Percentiles rank a stretch among this genome's conserved stretches.
Evolutionary conservation across 2,888 invertebrate genomes (phyloP).

Genomic region (Tenthredo notha): DNA sequence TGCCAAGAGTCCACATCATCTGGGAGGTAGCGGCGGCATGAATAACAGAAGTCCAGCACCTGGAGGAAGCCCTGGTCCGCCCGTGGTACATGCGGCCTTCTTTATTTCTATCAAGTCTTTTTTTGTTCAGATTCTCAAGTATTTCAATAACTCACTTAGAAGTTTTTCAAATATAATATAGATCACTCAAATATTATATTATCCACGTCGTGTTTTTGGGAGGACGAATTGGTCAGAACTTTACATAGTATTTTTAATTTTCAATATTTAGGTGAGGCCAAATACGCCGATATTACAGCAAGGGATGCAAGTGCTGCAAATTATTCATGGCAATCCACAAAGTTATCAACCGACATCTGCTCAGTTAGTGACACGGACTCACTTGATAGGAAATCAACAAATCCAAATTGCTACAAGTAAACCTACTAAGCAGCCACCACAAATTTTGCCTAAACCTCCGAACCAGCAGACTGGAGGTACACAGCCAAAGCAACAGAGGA

Average conservation of each 20-base stretch:
- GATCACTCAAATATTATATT: neutral
- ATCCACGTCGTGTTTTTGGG: neutral
- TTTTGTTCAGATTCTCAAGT: neutral
- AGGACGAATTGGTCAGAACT: neutral
- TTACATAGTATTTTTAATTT: constrained; percentile 30
- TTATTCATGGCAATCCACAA: constrained; percentile 75
- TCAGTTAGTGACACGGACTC: constrained; percentile 75
- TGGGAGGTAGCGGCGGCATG: constrained; percentile 69
- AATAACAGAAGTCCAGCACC: constrained; percentile 76
- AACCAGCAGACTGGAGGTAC: constrained; percentile 72
- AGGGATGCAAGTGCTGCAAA: constrained; percentile 77
- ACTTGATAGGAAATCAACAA: constrained; percentile 76
- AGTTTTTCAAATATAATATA: neutral
- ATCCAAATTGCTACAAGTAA: constrained; percentile 75
- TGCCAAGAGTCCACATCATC: constrained; percentile 75
- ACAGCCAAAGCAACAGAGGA: constrained; percentile 74
- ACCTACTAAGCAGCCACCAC: constrained; percentile 80
- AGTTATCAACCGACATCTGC: constrained; percentile 74
- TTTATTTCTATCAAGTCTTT: neutral
- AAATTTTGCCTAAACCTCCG: constrained; percentile 83
- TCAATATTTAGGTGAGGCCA: constrained; percentile 71
- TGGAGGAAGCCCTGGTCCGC: constrained; percentile 76
- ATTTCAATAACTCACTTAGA: neutral
- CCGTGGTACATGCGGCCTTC: constrained; percentile 68
- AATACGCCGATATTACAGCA: constrained; percentile 76